phyloP scores from a whole-genome alignment of 2,113 vertebrate genomes.

The Cochlearius cochlearius region DNA sequence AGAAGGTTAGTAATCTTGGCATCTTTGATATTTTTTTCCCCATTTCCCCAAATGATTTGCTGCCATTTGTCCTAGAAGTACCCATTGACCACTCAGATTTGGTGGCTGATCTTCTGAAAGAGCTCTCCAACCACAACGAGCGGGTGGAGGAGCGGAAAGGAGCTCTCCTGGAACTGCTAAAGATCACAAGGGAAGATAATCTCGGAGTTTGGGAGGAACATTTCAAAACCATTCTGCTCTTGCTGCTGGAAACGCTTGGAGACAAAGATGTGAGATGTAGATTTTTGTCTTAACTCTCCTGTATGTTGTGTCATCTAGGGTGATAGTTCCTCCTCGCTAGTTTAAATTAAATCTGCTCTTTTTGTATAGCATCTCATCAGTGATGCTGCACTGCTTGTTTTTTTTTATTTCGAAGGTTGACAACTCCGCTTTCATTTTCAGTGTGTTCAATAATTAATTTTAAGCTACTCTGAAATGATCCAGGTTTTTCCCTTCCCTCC shows the following conservation, averaged over 20 bases:
- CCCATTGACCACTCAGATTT: conserved; percentile 90
- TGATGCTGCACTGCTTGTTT: neutral
- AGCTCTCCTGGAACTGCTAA: conserved; percentile 92
- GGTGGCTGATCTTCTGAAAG: conserved; percentile 95
- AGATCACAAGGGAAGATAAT: conserved; percentile 94
- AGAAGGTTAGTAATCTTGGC: neutral
- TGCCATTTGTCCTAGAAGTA: conserved; percentile 66
- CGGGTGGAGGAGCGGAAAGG: conserved; percentile 92
- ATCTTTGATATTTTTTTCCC: neutral
- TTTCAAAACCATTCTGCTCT: conserved; percentile 96
- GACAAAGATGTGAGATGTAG: conserved; percentile 90
- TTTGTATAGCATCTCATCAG: neutral
- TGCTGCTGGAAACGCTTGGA: conserved; percentile 93
- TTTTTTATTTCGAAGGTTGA: neutral
- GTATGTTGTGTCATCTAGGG: neutral
- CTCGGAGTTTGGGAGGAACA: conserved; percentile 96
- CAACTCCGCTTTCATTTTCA: neutral
- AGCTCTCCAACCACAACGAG: conserved; percentile 97
- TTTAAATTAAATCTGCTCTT: neutral
- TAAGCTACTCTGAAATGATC: neutral
- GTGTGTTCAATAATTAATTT: neutral
- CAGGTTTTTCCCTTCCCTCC: neutral
- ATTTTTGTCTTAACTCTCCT: neutral
- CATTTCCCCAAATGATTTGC: conserved; percentile 9
- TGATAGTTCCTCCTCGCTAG: neutral